Evolutionary conservation across 1,140 invertebrate species (phyloP).

Genomic region (Hyphantria cunea): DNA sequence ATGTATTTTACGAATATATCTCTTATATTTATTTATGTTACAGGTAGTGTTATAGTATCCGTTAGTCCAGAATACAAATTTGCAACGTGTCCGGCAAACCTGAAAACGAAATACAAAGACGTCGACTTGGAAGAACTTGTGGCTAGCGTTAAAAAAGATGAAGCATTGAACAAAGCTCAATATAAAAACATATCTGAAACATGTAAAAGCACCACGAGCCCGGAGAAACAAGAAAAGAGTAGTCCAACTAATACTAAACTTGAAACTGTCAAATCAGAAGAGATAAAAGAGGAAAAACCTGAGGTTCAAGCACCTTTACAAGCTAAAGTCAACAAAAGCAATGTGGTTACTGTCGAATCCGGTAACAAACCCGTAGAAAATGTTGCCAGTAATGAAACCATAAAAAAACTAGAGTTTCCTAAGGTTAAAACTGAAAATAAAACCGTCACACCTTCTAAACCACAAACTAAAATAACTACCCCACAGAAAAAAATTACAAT

Average conservation of each 20-base stretch:
- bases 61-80: constrained; percentile 56
- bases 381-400: too few species aligned
- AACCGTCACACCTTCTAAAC: not conserved
- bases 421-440: not conserved
- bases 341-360: too few species aligned
- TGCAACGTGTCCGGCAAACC: constrained; percentile 45
- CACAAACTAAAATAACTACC: not conserved
- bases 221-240: not conserved
- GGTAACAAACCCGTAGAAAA: too few species aligned
- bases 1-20: too few species aligned
- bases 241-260: not conserved
- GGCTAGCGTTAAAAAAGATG: not conserved
- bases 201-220: not conserved
- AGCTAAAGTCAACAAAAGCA: too few species aligned
- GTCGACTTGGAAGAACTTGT: constrained; percentile 5
- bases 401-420: too few species aligned
- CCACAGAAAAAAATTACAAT: not conserved
- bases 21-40: not conserved
- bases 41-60: constrained; percentile 25
- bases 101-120: constrained; percentile 45
- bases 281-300: too few species aligned
- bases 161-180: constrained; percentile 7
- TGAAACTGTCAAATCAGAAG: too few species aligned
- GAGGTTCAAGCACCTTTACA: too few species aligned
- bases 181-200: constrained; percentile 18